These are phyloP conservation scores for Scomberomorus guttatus DNA, from an alignment of 2,797 vertebrate genomes.

Conservation along the genomic window DNA sequence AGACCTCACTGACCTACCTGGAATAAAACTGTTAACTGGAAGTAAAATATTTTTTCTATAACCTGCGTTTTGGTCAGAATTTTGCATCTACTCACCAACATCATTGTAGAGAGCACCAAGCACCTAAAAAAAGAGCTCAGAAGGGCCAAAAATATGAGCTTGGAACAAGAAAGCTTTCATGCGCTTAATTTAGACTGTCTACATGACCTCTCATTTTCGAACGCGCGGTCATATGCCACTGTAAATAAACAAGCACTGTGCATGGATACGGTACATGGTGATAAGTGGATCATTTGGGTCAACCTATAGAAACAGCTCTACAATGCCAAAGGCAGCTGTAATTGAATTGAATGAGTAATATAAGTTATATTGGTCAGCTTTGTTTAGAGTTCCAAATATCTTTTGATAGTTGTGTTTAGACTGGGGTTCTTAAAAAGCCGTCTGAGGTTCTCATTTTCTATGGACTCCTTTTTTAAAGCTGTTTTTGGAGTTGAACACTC, in stretches of 20 bases:
- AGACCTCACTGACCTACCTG: not conserved
- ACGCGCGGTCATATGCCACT: not conserved
- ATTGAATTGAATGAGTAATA: not conserved
- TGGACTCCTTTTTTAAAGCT: not conserved
- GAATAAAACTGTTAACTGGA: no score
- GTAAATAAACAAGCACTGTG: not conserved
- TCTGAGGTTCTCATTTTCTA: not conserved
- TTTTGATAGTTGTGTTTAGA: conserved; percentile 7
- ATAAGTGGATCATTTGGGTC: not conserved
- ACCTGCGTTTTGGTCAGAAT: no score
- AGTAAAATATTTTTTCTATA: no score
- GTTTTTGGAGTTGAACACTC: not conserved
- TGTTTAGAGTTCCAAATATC: not conserved
- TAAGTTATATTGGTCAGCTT: not conserved
- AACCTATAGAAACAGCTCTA: no score
- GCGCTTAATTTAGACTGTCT: not conserved
- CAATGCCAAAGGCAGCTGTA: no score
- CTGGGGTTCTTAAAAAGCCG: not conserved
- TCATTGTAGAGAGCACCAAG: not conserved
- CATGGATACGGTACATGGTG: not conserved
- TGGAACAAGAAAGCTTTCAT: not conserved
- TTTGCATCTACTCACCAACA: not conserved
- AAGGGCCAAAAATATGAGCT: not conserved
- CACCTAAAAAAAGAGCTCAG: not conserved
- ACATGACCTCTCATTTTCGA: not conserved